Evolutionary conservation across 2,797 vertebrate genomes (phyloP).

Genomic region (Capromys pilorides): DNA sequence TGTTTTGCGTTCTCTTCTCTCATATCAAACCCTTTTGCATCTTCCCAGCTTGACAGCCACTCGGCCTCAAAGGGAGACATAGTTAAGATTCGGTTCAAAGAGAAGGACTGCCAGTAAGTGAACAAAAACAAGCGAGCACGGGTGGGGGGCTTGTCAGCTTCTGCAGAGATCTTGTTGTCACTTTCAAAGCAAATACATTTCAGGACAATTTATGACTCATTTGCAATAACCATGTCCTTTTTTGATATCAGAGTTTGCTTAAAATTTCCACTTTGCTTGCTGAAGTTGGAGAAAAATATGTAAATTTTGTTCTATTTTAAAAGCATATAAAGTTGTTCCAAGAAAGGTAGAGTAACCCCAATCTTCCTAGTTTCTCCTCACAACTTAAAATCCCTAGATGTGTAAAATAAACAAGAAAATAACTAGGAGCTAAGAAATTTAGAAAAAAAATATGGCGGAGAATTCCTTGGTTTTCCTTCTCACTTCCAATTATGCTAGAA

Average conservation of each 20-base stretch:
- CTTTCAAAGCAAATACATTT: not conserved
- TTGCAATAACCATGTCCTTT: not conserved
- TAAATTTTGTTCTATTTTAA: not conserved
- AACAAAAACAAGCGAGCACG: not conserved
- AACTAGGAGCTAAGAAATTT: accelerated
- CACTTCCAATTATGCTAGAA: accelerated
- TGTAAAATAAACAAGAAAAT: accelerated
- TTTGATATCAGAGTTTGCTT: not conserved
- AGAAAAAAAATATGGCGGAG: accelerated
- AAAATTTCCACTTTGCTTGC: not conserved
- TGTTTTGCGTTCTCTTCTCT: not conserved
- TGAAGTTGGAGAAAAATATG: not conserved
- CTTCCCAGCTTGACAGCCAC: not conserved
- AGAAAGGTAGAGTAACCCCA: too few relatives aligned
- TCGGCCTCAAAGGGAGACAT: slow-evolving; percentile 41
- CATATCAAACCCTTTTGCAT: not conserved
- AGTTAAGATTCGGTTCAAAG: slow-evolving; percentile 29
- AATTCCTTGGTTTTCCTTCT: not conserved
- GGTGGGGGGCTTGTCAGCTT: not conserved
- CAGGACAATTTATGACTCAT: not conserved
- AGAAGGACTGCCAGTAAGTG: slow-evolving; percentile 22
- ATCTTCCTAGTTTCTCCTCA: not conserved
- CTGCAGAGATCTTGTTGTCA: not conserved
- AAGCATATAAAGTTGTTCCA: not conserved
- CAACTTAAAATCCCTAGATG: accelerated